Evolutionary conservation across 2,888 invertebrate genomes (phyloP).

Genomic region (Gastracanthus pulcherrimus): DNA sequence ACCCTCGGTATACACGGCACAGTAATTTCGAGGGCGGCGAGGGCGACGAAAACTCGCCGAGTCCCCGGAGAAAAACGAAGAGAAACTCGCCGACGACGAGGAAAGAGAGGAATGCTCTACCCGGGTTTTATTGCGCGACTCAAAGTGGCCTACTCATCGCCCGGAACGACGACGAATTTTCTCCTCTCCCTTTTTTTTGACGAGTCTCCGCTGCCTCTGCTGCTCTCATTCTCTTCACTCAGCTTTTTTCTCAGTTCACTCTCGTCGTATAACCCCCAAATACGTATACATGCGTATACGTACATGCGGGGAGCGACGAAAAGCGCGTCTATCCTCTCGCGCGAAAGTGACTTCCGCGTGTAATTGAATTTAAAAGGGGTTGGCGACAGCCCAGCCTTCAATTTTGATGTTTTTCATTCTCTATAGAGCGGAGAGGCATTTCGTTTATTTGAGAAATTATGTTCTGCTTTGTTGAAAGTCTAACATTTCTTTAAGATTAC

Average conservation of each 20-base stretch:
- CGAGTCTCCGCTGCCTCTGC: not conserved
- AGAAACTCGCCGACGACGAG: not conserved
- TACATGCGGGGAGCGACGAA: too few species aligned
- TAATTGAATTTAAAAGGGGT: constrained; percentile 29
- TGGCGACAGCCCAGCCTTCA: too few species aligned
- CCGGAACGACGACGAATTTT: constrained; percentile 1
- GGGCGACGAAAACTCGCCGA: constrained; percentile 3
- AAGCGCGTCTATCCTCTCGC: not conserved
- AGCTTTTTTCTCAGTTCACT: not conserved
- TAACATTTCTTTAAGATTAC: too few species aligned
- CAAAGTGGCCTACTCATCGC: constrained; percentile 40
- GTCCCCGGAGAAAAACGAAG: constrained; percentile 25
- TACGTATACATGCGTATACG: not conserved
- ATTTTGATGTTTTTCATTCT: too few species aligned
- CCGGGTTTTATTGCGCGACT: constrained; percentile 34
- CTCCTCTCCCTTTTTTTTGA: not conserved
- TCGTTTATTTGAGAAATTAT: not conserved
- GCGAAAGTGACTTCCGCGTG: constrained; percentile 37
- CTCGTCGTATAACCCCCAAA: not conserved
- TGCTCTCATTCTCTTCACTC: not conserved
- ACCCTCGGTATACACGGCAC: not conserved
- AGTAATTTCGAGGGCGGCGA: constrained; percentile 34
- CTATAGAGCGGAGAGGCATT: too few species aligned
- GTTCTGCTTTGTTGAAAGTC: not conserved
- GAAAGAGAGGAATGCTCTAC: not conserved